phyloP scores from a whole-genome alignment of 2,797 vertebrate species.

The Borostomias antarcticus region DNA sequence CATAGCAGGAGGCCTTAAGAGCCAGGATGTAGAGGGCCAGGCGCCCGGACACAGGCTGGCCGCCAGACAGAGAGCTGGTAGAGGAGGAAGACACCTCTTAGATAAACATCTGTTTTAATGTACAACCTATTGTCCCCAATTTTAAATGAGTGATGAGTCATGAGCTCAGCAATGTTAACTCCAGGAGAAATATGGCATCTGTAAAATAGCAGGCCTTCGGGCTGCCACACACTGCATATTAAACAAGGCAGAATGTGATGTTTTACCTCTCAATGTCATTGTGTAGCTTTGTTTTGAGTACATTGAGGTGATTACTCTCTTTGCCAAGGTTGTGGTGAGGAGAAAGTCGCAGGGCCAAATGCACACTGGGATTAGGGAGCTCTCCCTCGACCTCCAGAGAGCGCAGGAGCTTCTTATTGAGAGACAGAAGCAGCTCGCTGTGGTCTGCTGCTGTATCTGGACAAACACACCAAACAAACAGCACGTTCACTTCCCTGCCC shows the following conservation, averaged over 20 bases:
- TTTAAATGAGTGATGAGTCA: too few relatives aligned
- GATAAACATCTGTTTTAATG: not conserved
- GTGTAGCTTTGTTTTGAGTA: constrained; percentile 74
- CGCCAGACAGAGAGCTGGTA: constrained; percentile 59
- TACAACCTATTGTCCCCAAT: too few relatives aligned
- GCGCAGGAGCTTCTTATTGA: constrained; percentile 80
- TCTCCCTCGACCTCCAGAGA: constrained; percentile 56
- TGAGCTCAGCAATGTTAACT: too few relatives aligned
- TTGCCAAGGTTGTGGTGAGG: constrained; percentile 66
- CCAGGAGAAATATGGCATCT: too few relatives aligned
- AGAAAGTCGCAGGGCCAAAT: constrained; percentile 88
- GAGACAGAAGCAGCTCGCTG: constrained; percentile 58
- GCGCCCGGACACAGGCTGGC: constrained; percentile 71
- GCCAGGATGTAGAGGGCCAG: constrained; percentile 86
- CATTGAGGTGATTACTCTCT: constrained; percentile 78
- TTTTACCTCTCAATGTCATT: constrained; percentile 78
- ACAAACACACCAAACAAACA: constrained; percentile 10
- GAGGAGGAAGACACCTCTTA: not conserved
- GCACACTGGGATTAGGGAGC: constrained; percentile 85
- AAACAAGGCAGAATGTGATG: too few relatives aligned
- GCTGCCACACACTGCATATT: too few relatives aligned
- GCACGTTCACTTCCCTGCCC: not conserved
- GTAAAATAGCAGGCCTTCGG: too few relatives aligned
- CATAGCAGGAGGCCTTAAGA: constrained; percentile 83
- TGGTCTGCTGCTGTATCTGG: constrained; percentile 54